Base-by-base conservation (phyloP, 2,888 invertebrate genomes). In the Aricia artaxerxes region DNA sequence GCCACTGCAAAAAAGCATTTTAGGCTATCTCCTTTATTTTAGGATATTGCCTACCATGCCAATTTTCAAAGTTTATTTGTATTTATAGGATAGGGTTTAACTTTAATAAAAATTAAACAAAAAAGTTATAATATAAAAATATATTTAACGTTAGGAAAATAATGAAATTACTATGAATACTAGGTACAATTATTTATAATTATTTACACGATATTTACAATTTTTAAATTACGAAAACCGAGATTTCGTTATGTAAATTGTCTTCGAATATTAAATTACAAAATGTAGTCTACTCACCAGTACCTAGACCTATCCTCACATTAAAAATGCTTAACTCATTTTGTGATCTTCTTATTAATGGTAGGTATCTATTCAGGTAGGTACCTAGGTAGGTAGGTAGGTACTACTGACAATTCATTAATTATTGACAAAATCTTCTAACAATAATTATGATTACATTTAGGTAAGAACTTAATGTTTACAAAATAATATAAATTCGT, bases 181-280 rank as follows among this genome's bases (percentile, higher is more conserved):
- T 57, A 57, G 57, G 16, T 61, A 61, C 24, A 61, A 7, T 64
- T 69, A 69, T 69, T 16, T 13, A 69, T 16, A 35, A 44, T 44
- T 69, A 69, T 69, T 69, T 69, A 69, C 69, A 69, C 35, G 4
- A 35, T 69, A 69, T 69, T 35, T 69, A 69, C 69, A 69, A 64
- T n/a, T 61, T 31, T 24, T 31, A 31, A 24, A 64, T 64, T 31
- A 69, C 13, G 38, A 35, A 38, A 13, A 31, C 38, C 9, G 9
- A 49, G 64, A 64, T 9, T 9, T 31, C 4, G 11, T 64, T 64
- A 9, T 35, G 31, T 64, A 64, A 2, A 64, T 64, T 69, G 64
- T 24, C 69, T 31, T 35, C 35, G 0, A 61, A 24, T 61, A 24
- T 61, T 7, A 61, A n/a, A 61, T 7, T 61, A 2, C 60, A 60